Evolutionary conservation across 2,888 invertebrate genomes (phyloP).

Genomic region (Eilema depressum): DNA sequence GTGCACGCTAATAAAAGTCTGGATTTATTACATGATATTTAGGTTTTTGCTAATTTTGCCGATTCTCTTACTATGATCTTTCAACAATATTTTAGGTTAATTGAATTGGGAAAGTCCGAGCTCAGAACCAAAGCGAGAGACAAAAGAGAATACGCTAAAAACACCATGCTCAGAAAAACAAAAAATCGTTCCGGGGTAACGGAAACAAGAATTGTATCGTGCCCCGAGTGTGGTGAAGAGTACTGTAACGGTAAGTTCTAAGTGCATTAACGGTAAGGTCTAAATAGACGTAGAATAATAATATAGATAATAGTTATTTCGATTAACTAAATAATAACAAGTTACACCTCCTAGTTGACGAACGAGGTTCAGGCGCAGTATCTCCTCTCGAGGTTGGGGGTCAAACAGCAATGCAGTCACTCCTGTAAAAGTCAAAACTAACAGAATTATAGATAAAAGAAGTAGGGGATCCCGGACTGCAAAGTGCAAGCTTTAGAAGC

Average conservation of each 20-base stretch:
- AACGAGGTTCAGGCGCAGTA: background rate
- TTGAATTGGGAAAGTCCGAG: constrained; percentile 93
- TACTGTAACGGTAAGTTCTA: constrained; percentile 90
- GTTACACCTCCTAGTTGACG: background rate
- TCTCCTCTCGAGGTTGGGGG: background rate
- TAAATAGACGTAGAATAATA: constrained; percentile 4
- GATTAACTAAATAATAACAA: background rate
- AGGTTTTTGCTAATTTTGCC: background rate
- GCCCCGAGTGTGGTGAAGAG: constrained; percentile 94
- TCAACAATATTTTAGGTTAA: constrained; percentile 82
- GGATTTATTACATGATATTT: too few relatives aligned
- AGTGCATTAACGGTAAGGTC: background rate
- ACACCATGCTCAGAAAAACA: constrained; percentile 90
- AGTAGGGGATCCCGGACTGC: background rate
- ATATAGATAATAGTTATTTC: background rate
- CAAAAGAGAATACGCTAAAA: constrained; percentile 89
- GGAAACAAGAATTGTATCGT: constrained; percentile 91
- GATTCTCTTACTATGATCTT: background rate
- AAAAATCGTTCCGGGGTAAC: constrained; percentile 94
- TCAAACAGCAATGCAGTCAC: background rate
- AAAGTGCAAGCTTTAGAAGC: too few relatives aligned
- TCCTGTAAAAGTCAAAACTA: background rate
- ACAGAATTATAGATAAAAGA: background rate
- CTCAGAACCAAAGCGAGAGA: constrained; percentile 91
- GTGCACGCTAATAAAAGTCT: too few relatives aligned